Conservation (phyloP, 2,797 vertebrate species). For the Eulemur coronatus region DNA sequence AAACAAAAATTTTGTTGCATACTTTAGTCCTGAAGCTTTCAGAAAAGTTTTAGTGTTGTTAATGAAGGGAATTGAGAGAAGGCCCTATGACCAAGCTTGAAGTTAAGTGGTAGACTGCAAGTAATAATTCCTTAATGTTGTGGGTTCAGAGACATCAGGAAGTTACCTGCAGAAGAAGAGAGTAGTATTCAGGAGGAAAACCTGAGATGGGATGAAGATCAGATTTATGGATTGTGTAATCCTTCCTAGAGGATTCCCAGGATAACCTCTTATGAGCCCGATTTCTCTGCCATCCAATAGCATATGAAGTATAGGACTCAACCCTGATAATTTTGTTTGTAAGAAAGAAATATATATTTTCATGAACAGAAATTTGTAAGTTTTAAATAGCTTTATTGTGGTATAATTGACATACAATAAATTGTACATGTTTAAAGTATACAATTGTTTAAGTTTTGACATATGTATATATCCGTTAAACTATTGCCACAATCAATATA, state of each 20-base stretch:
- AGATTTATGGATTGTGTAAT: background rate
- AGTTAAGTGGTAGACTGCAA: background rate
- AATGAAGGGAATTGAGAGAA: background rate
- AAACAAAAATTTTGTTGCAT: background rate
- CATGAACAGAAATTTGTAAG: background rate
- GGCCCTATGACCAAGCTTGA: background rate
- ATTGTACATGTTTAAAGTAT: background rate
- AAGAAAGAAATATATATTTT: background rate
- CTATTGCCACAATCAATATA: background rate
- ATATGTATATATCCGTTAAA: background rate
- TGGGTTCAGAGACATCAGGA: background rate
- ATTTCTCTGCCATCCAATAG: background rate
- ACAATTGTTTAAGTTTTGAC: background rate
- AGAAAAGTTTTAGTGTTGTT: background rate
- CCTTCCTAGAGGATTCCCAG: background rate
- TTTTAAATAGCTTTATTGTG: background rate
- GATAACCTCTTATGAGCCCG: background rate
- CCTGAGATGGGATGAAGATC: background rate
- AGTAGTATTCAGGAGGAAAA: background rate
- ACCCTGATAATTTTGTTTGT: background rate
- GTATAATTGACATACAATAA: background rate
- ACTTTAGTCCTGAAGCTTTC: background rate
- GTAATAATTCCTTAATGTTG: background rate
- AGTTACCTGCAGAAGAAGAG: background rate
- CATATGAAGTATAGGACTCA: background rate